Conservation (phyloP, 2,113 vertebrate genomes). For the Ceyx cyanopectus region DNA sequence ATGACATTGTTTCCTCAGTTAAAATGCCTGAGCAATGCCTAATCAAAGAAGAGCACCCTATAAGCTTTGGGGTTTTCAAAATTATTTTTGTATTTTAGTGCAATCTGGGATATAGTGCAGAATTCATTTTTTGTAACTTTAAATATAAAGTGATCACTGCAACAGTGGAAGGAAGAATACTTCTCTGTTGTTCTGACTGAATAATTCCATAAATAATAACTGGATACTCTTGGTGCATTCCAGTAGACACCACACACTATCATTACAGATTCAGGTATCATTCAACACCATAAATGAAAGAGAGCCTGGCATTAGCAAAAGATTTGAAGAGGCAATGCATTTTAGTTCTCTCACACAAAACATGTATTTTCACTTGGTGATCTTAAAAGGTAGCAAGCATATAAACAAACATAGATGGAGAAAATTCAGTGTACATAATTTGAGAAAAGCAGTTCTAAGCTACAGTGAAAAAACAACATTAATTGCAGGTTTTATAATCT, state of each 20-base stretch:
- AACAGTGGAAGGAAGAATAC: neutral
- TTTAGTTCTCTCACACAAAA: neutral
- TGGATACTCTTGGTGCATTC: neutral
- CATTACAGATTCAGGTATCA: neutral
- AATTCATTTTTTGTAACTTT: neutral
- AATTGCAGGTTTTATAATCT: neutral
- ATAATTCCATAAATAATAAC: neutral
- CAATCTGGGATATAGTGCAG: neutral
- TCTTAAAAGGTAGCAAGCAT: neutral
- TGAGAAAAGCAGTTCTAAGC: neutral
- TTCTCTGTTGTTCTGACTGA: neutral
- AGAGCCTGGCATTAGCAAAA: neutral
- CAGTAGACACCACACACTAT: neutral
- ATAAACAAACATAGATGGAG: neutral
- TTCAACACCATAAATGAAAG: neutral
- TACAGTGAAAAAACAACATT: neutral
- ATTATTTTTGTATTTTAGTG: neutral
- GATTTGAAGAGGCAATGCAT: neutral
- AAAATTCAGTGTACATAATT: neutral
- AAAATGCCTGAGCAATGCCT: neutral
- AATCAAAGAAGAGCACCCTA: neutral
- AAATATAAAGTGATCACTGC: neutral
- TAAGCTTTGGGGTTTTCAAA: neutral
- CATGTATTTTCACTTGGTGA: neutral
- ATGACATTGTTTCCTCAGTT: neutral